Conservation (phyloP, 2,888 invertebrate genomes). For the Boloria selene region DNA sequence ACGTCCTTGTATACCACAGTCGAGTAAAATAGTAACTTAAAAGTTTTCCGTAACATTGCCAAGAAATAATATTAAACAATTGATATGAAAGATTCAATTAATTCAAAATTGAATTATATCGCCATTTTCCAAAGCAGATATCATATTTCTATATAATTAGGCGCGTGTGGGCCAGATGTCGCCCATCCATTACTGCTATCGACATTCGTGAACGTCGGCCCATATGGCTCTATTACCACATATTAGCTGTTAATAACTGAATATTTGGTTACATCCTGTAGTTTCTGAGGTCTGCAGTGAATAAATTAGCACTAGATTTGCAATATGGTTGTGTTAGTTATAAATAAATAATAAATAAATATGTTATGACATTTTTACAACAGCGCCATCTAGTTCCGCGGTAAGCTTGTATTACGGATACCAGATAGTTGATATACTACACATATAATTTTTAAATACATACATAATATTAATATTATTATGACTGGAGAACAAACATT, state of each 20-base stretch:
- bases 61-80: too few relatives aligned
- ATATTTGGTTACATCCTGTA: constrained; percentile 11
- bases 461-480: too few relatives aligned
- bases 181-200: constrained; percentile 42
- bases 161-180: constrained; percentile 42
- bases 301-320: background rate
- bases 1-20: too few relatives aligned
- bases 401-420: too few relatives aligned
- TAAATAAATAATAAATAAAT: too few relatives aligned
- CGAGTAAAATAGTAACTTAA: background rate
- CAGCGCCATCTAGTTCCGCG: too few relatives aligned
- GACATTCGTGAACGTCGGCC: constrained; percentile 32
- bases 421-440: too few relatives aligned
- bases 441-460: too few relatives aligned
- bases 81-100: too few relatives aligned
- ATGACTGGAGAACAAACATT: too few relatives aligned
- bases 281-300: background rate
- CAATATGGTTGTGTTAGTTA: too few relatives aligned
- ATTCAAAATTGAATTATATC: constrained; percentile 28
- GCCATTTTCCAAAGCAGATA: constrained; percentile 12
- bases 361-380: too few relatives aligned
- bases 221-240: constrained; percentile 22
- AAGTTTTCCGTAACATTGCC: background rate
- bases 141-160: constrained; percentile 41
- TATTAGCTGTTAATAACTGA: constrained; percentile 12